These are phyloP conservation scores for Porites evermanni DNA, from an alignment of 92 coral and sea anemone species.

Conservation along the genomic window DNA sequence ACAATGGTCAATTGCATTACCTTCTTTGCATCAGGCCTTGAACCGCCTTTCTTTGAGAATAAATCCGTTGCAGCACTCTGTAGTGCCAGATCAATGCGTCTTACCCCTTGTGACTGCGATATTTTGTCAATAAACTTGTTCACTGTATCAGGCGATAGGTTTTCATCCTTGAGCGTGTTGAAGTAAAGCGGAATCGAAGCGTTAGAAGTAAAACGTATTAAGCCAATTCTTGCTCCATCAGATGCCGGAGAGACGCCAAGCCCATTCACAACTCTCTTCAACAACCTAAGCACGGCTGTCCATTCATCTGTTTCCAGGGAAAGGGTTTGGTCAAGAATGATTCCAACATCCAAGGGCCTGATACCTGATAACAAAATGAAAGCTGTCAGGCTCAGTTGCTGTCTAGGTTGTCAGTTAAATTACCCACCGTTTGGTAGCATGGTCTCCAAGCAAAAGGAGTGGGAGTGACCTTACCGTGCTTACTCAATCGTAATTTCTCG, in stretches of 20 bases:
- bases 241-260: slow-evolving; percentile 71
- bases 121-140: slow-evolving; percentile 30
- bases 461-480: no score
- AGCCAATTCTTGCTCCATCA: slow-evolving; percentile 76
- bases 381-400: no score
- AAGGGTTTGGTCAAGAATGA: slow-evolving; percentile 41
- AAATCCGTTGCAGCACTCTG: slow-evolving; percentile 55
- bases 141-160: slow-evolving; percentile 18
- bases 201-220: slow-evolving; percentile 59
- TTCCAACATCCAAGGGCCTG: slow-evolving; percentile 44
- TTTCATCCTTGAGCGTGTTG: slow-evolving; percentile 51
- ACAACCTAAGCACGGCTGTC: slow-evolving; percentile 63
- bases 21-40: slow-evolving; percentile 65
- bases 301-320: slow-evolving; percentile 58
- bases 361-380: background rate
- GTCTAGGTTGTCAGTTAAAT: no score
- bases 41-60: slow-evolving; percentile 66
- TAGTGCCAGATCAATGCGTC: slow-evolving; percentile 70
- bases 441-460: no score
- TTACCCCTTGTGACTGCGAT: slow-evolving; percentile 37
- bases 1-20: slow-evolving; percentile 16
- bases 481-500: no score
- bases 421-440: no score
- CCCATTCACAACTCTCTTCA: slow-evolving; percentile 62
- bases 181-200: slow-evolving; percentile 49